phyloP scores from a whole-genome alignment of 2,797 vertebrate species.

The Phalanger gymnotis region DNA sequence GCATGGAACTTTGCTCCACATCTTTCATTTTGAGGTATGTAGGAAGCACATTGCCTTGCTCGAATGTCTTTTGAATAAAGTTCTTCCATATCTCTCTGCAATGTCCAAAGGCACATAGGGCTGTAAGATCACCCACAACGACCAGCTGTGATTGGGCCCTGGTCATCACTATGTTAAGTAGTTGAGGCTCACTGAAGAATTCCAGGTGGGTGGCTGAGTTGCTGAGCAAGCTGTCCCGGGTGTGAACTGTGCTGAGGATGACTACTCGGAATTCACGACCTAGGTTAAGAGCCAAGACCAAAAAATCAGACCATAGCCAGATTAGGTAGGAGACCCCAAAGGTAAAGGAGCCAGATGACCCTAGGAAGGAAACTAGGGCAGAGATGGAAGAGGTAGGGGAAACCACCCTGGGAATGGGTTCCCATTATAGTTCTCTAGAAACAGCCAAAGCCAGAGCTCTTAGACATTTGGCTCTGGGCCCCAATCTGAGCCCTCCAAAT shows the following conservation, averaged over 20 bases:
- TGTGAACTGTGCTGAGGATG: constrained; percentile 91
- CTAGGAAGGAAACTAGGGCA: neutral
- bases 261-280: constrained; percentile 93
- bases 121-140: constrained; percentile 90
- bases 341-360: neutral
- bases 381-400: neutral
- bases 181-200: constrained; percentile 91
- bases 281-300: constrained; percentile 67
- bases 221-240: constrained; percentile 84
- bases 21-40: constrained; percentile 85
- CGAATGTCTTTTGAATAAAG: constrained; percentile 89
- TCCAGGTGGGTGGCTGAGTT: constrained; percentile 84
- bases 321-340: neutral
- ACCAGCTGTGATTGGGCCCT: constrained; percentile 92
- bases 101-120: constrained; percentile 90
- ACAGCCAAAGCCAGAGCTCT: neutral
- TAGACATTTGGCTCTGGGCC: neutral
- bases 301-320: neutral
- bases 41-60: constrained; percentile 83
- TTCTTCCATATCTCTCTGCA: constrained; percentile 93
- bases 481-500: neutral
- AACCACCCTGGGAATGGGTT: neutral
- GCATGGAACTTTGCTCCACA: constrained; percentile 77
- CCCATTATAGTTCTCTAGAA: neutral
- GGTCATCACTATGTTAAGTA: constrained; percentile 94